Evolutionary conservation across 2,113 vertebrate genomes (phyloP), one percentile per base, ranked within the genome.

Genomic region (Amblyopsis rosae): DNA sequence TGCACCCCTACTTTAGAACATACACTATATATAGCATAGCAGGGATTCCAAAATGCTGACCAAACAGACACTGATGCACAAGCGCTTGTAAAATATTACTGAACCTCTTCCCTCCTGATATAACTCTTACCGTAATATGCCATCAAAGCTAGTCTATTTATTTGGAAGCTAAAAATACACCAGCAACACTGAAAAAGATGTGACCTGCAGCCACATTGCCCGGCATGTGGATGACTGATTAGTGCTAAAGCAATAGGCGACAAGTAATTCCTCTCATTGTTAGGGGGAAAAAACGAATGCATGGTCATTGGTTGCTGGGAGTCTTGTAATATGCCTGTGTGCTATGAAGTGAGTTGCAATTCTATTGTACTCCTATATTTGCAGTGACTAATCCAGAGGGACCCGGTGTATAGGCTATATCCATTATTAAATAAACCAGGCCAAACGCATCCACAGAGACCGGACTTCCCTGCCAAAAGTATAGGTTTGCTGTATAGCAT

Each of bases 381-480:
- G 13, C 9, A n/a, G 55, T 53, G 26, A 64, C 45, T 33, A 16
- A 32, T 1, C 26, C 55, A 59, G 35, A 57, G 35, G 13, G 32
- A 50, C 67, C 12, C 45, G 77, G 56, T 68, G 54, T 77, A 63
- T 72, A 26, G 26, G 26, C 26, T 26, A 65, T 53, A 47, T 10
- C 53, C 41, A 13, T 19, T 63, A 32, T 65, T 63, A 13, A 16
- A 55, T 57, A 59, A 82, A 74, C 49, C 62, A 73, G 69, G 61
- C 49, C 75, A 68, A 64, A 47, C 11, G 62, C 49, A 62, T 68
- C 53, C 51, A 49, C 10, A 45, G 10, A 63, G 67, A 69, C 19
- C 32, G 72, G 76, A 77, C 60, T 17, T 41, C 35, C 35, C 35
- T 41, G 35, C 0, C 35, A 41, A 8, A 41, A 41, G 35, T 41